Percentiles rank a stretch among this genome's conserved stretches.
phyloP scores from a whole-genome alignment of 2,113 vertebrate genomes.

The Gopherus evgoodei region DNA sequence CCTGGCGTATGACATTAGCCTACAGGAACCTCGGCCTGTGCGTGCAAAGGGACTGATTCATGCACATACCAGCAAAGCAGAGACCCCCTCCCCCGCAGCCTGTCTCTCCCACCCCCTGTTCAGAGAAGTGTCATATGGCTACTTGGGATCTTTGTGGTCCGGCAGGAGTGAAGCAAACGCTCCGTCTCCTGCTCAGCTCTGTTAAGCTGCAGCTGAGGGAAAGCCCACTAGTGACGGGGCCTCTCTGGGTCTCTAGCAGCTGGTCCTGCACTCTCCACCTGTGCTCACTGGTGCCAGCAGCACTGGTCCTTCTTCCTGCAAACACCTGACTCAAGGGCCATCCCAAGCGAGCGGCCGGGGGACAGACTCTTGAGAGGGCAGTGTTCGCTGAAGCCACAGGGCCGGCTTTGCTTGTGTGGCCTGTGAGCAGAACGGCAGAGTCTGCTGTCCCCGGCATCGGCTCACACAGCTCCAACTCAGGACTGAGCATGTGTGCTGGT shows the following conservation, averaged over 20 bases:
- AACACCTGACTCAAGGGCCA: neutral
- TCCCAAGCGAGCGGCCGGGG: neutral
- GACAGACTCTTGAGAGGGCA: neutral
- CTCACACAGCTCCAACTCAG: neutral
- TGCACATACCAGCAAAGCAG: too few relatives aligned
- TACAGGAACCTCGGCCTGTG: neutral
- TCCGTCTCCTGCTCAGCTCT: neutral
- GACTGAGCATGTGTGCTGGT: neutral
- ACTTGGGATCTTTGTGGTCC: neutral
- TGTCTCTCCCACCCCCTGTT: neutral
- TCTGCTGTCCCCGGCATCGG: neutral
- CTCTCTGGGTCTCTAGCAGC: neutral
- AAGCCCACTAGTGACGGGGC: neutral
- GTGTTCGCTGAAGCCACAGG: neutral
- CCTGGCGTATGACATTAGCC: neutral
- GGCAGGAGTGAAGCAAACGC: too few relatives aligned
- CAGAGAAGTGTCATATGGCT: neutral
- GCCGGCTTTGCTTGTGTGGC: neutral
- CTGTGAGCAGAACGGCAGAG: neutral
- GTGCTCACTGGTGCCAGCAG: too few relatives aligned
- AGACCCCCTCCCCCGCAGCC: too few relatives aligned
- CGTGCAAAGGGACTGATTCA: neutral
- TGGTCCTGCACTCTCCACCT: too few relatives aligned
- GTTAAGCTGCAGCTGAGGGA: neutral
- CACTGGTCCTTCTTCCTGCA: neutral